Evolutionary conservation across 2,113 vertebrate genomes (phyloP).

Genomic region (Crotalus helleri): DNA sequence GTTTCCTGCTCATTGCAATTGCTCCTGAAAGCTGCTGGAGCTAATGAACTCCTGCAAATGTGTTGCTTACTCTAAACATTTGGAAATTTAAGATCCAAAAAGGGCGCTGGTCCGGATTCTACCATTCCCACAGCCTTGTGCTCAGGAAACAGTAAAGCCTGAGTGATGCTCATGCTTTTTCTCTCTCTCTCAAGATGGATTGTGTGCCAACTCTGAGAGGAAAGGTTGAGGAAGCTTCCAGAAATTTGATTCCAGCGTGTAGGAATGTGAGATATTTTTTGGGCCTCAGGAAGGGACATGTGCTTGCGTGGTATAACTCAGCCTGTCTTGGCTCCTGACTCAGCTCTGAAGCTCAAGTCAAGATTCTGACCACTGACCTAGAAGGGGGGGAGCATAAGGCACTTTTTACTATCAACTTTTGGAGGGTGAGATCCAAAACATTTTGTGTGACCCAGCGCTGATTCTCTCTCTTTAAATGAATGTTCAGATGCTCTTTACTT

Average conservation of each 20-base stretch:
- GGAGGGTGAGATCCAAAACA: not conserved
- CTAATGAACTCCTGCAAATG: no score
- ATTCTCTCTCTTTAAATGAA: not conserved
- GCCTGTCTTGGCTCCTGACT: not conserved
- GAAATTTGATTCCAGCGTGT: not conserved
- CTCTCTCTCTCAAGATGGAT: not conserved
- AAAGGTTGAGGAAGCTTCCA: not conserved
- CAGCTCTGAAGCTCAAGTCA: not conserved
- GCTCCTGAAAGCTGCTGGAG: not conserved
- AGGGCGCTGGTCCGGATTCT: not conserved
- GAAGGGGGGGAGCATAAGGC: no score
- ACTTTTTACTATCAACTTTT: not conserved
- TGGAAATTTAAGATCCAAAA: not conserved
- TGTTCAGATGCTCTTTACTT: not conserved
- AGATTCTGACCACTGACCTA: not conserved
- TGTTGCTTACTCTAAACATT: not conserved
- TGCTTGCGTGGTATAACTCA: not conserved
- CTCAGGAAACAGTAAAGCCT: not conserved
- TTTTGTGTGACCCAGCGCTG: no score
- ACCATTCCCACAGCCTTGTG: no score
- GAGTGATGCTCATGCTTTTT: no score
- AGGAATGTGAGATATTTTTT: constrained; percentile 12
- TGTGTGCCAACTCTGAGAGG: not conserved
- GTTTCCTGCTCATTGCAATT: not conserved
- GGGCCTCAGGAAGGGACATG: not conserved